phyloP scores from a whole-genome alignment of 2,888 invertebrate genomes.

The Xestia rhomboidea region DNA sequence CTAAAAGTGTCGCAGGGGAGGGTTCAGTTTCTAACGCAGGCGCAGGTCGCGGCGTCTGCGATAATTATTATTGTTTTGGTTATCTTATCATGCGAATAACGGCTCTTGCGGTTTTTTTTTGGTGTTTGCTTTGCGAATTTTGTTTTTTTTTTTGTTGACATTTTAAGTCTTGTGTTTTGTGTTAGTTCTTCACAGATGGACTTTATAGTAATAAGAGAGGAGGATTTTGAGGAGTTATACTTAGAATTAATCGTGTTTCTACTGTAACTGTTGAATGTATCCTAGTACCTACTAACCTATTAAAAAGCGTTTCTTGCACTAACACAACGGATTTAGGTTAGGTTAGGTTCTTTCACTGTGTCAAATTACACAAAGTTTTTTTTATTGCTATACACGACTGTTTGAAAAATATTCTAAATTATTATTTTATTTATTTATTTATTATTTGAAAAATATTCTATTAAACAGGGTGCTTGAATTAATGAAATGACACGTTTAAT shows the following conservation, averaged over 20 bases:
- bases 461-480: not conserved
- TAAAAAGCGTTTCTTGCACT: not conserved
- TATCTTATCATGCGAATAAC: conserved; percentile 50
- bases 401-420: not conserved
- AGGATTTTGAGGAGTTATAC: not conserved
- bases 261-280: not conserved
- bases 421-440: no score
- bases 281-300: not conserved
- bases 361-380: not conserved
- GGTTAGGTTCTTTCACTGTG: not conserved
- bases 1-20: conserved; percentile 56
- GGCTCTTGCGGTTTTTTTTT: conserved; percentile 41
- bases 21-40: conserved; percentile 59
- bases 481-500: not conserved
- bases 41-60: conserved; percentile 26
- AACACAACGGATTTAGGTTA: not conserved
- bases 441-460: not conserved
- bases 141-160: not conserved
- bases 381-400: not conserved
- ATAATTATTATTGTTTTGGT: conserved; percentile 53
- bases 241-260: not conserved
- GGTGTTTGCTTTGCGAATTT: conserved; percentile 22
- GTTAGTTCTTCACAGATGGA: not conserved
- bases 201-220: not conserved
- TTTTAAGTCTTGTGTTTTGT: not conserved